These are phyloP conservation scores for Melanerpes aurifrons DNA, from an alignment of 2,113 vertebrate genomes.

Conservation along the genomic window DNA sequence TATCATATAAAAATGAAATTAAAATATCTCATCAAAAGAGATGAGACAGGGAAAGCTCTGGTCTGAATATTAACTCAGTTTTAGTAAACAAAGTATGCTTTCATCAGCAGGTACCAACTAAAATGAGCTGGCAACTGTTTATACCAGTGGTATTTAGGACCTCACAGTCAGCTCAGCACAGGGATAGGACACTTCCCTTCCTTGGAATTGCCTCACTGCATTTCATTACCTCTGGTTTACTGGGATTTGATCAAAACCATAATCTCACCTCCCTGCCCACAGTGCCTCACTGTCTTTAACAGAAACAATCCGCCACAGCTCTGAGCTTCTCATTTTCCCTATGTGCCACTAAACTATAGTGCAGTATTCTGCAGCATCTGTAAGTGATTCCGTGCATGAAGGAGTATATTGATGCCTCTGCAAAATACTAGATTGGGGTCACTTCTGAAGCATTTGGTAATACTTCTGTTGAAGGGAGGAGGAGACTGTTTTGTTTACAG, in stretches of 20 bases:
- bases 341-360: not conserved
- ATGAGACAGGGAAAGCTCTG: not conserved
- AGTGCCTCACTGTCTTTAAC: not conserved
- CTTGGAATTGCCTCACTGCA: not conserved
- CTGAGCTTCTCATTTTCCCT: not conserved
- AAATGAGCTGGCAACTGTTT: not conserved
- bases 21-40: not conserved
- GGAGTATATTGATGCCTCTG: not conserved
- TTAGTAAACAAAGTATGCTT: not conserved
- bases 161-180: not conserved
- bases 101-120: not conserved
- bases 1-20: not conserved
- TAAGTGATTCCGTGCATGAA: not conserved
- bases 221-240: not conserved
- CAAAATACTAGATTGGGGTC: not conserved
- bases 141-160: not conserved
- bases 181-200: not conserved
- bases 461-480: not conserved
- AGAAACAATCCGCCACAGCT: not conserved
- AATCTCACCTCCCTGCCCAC: not conserved
- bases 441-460: constrained; percentile 17
- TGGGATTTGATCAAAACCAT: not conserved
- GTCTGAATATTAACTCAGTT: not conserved
- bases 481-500: not conserved
- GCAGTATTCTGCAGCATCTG: not conserved